Percentiles rank a stretch among this genome's conserved stretches.
These are phyloP conservation scores for Microcebus murinus DNA, from an alignment of 2,113 vertebrate genomes.

Conservation along the genomic window DNA sequence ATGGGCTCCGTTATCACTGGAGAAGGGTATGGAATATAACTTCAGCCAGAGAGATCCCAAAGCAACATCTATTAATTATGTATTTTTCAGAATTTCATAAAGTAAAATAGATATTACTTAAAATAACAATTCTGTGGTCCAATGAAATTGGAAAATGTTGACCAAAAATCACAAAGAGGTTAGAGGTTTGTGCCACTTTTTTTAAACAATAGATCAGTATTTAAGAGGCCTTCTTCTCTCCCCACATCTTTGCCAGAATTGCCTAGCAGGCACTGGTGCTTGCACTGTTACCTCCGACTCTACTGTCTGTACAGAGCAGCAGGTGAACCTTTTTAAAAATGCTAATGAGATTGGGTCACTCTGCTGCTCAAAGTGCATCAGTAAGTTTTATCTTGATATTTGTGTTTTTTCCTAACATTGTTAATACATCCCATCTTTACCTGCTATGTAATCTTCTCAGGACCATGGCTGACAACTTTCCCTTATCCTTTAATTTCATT, in stretches of 20 bases:
- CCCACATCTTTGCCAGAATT: not conserved
- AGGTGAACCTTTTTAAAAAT: not conserved
- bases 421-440: not conserved
- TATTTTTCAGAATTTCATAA: not conserved
- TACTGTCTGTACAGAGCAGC: not conserved
- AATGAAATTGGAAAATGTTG: not conserved
- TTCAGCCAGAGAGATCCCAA: not conserved
- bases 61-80: not conserved
- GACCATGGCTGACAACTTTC: not conserved
- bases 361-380: not conserved
- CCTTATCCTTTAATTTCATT: not conserved
- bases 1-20: not conserved
- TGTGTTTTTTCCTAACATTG: not conserved
- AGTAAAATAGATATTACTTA: not conserved
- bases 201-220: not conserved
- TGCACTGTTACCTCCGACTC: accelerated
- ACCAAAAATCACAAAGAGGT: not conserved
- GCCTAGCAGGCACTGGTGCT: not conserved
- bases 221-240: not conserved
- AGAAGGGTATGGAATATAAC: not conserved
- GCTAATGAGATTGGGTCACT: not conserved
- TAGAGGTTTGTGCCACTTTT: not conserved
- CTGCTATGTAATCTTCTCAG: not conserved
- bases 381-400: not conserved
- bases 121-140: not conserved